These are phyloP conservation scores for Motacilla alba DNA, from an alignment of 2,113 vertebrate species.

Conservation along the genomic window DNA sequence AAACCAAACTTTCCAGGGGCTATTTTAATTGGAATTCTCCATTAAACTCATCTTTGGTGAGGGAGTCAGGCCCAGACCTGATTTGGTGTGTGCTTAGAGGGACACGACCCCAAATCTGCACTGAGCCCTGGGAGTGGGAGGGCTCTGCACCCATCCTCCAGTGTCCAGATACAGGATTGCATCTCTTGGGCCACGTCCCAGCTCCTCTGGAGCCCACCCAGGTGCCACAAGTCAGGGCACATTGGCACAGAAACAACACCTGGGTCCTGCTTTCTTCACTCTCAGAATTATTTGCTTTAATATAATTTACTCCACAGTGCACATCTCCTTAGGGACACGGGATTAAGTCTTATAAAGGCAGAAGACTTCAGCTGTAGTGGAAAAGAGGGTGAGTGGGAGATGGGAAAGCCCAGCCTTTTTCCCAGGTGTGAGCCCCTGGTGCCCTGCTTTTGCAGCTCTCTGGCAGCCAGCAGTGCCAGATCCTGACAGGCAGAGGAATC, in stretches of 20 bases:
- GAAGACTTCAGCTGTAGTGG: not conserved
- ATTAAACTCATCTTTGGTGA: not conserved
- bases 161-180: not conserved
- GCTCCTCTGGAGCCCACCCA: not conserved
- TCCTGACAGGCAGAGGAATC: not conserved
- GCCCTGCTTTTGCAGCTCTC: not conserved
- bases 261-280: rapidly evolving
- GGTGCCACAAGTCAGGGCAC: not conserved
- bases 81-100: not conserved
- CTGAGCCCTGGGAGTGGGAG: not conserved
- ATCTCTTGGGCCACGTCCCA: not conserved
- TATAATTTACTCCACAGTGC: no score
- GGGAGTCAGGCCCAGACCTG: not conserved
- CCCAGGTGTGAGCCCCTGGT: not conserved
- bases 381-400: not conserved
- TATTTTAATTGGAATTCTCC: not conserved
- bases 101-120: not conserved
- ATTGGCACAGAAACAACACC: not conserved
- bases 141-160: not conserved
- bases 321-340: not conserved
- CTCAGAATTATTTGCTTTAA: not conserved
- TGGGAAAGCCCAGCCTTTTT: not conserved
- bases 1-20: not conserved
- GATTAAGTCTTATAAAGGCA: not conserved
- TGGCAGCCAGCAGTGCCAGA: not conserved